These are phyloP conservation scores for Cynodonichthys magdalenae DNA, from an alignment of 2,797 vertebrate species.

Conservation along the genomic window DNA sequence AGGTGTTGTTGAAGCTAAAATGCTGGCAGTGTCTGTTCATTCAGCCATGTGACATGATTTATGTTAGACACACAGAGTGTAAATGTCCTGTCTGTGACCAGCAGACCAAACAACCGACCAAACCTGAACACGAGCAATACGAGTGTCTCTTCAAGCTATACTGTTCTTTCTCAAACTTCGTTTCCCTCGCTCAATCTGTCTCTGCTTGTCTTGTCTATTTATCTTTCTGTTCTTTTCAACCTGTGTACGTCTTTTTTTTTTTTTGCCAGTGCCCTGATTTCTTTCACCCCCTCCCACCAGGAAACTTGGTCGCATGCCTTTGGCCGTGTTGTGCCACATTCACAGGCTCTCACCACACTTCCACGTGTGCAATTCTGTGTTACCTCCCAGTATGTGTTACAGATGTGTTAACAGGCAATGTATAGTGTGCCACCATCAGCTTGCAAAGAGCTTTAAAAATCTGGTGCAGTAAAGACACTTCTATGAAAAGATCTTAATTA, in stretches of 20 bases:
- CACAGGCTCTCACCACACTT: constrained; percentile 2
- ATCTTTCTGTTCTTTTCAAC: constrained; percentile 12
- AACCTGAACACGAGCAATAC: constrained; percentile 55
- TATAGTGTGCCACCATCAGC: background rate
- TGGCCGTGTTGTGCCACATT: constrained; percentile 1
- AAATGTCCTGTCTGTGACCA: constrained; percentile 75
- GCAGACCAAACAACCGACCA: constrained; percentile 62
- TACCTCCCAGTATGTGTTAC: constrained; percentile 17
- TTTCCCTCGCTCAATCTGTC: constrained; percentile 1
- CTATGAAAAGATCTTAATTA: too few species aligned
- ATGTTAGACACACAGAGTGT: constrained; percentile 69
- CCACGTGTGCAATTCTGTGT: constrained; percentile 9
- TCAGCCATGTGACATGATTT: constrained; percentile 78
- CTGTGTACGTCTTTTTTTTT: background rate
- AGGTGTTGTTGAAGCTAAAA: constrained; percentile 48
- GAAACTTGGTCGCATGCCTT: constrained; percentile 14
- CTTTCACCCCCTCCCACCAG: constrained; percentile 1
- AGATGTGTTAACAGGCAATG: constrained; percentile 15
- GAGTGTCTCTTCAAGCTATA: constrained; percentile 38
- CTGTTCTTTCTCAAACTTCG: constrained; percentile 13
- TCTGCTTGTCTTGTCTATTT: constrained; percentile 22
- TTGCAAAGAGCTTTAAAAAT: background rate
- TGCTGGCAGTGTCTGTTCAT: constrained; percentile 62
- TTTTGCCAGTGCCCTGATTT: constrained; percentile 4
- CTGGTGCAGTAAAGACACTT: background rate